Base-by-base conservation (phyloP, 2,113 vertebrate genomes). In the Bolborhynchus lineola region DNA sequence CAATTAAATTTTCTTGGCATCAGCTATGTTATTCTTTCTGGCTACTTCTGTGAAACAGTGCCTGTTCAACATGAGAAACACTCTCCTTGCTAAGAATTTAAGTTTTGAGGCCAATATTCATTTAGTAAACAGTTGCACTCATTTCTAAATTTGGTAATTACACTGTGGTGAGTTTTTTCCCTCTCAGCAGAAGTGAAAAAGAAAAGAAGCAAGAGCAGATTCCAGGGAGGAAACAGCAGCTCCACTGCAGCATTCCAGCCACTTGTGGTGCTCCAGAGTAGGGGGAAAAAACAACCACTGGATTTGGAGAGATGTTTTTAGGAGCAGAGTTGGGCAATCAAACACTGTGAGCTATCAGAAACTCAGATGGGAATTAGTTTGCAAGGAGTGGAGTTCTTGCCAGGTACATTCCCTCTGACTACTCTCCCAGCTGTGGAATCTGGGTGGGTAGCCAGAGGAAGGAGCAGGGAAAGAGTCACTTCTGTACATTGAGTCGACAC, bases 401-500 rank as follows among this genome's bases (percentile, higher is more conserved):
- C 16, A 50, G 20, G 3, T 93, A 9, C 17, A 1, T 81, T 63
- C 46, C 59, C 35, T 72, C 29, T 41, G 16, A 17, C 33, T 81
- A 0, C 37, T 70, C 7, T 57, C 20, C 26, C 29, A 33, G 13
- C 9, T 16, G 10, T 55, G 77, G 39, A 76, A 60, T 89, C 20
- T 41, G 49, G 52, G 57, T 63, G 23, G 20, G 41, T 16, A 15
- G 26, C 44, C 20, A 69, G 37, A 75, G n/a, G 46, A 75, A 44
- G 74, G 46, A 91, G 24, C n/a, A 35, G 46, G 50, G n/a, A 23
- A 55, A 41, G 46, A 65, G 19, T 31, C 23, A 1, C 31, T 67
- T 12, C 44, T 65, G 26, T 29, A 5, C 4, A 0, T 13, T 23
- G 35, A 57, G 46, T n/a, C 0, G 0, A 12, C 23, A 12, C 0